phyloP scores from a whole-genome alignment of 2,113 vertebrate species.

The Gadus macrocephalus region DNA sequence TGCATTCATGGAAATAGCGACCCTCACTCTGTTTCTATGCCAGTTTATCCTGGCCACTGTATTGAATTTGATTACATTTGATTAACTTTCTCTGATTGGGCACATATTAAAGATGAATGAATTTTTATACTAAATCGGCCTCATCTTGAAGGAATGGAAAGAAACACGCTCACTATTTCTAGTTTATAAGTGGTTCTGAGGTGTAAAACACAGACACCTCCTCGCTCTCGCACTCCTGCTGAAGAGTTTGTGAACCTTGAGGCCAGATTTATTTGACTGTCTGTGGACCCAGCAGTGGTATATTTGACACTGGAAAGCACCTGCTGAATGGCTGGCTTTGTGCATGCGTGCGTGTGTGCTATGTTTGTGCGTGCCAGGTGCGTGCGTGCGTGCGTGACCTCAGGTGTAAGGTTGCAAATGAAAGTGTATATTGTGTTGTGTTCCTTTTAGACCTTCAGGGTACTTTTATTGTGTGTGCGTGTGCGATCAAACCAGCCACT shows the following conservation, averaged over 20 bases:
- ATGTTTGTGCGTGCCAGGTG: constrained; percentile 3
- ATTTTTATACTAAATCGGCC: too few relatives aligned
- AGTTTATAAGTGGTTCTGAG: too few relatives aligned
- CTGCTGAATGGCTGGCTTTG: constrained; percentile 17
- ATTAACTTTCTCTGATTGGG: too few relatives aligned
- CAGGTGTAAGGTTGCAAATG: neutral
- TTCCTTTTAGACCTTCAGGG: neutral
- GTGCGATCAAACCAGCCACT: constrained; percentile 39
- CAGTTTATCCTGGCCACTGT: too few relatives aligned
- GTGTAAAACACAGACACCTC: neutral
- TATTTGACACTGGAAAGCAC: constrained; percentile 31
- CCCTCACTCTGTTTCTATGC: too few relatives aligned
- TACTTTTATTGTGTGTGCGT: constrained; percentile 6
- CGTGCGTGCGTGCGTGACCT: constrained; percentile 3
- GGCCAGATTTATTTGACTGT: constrained; percentile 48
- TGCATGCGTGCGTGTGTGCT: constrained; percentile 5
- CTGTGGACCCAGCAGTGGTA: constrained; percentile 40
- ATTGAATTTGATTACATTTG: too few relatives aligned
- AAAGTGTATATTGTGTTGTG: neutral
- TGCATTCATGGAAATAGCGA: too few relatives aligned
- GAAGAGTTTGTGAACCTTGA: constrained; percentile 42
- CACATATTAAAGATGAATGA: too few relatives aligned
- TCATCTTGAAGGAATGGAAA: too few relatives aligned
- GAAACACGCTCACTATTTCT: too few relatives aligned
- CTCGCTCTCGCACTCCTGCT: constrained; percentile 26